Percentiles rank a stretch among this genome's conserved stretches.
These are phyloP conservation scores for Philonicus albiceps DNA, from an alignment of 2,888 invertebrate species.

Conservation along the genomic window DNA sequence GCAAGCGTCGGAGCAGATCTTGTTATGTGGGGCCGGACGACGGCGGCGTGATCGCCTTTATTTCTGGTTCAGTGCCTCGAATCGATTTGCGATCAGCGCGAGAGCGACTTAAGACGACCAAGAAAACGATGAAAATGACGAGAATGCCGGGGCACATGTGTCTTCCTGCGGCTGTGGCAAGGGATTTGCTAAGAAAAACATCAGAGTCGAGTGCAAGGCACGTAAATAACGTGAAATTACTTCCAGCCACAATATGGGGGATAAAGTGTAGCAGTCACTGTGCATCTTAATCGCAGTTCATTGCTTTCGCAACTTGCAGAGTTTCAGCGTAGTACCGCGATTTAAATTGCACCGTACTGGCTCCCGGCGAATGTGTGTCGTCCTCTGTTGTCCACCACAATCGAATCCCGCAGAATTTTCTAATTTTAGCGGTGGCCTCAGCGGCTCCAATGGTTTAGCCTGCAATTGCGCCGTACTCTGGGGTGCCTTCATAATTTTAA, in stretches of 20 bases:
- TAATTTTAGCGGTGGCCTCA: constrained; percentile 33
- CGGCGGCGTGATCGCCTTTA: constrained; percentile 40
- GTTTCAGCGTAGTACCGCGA: not conserved
- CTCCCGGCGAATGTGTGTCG: not conserved
- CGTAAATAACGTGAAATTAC: constrained; percentile 44
- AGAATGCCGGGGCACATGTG: constrained; percentile 18
- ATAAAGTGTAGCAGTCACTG: constrained; percentile 43
- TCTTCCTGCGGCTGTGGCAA: constrained; percentile 3
- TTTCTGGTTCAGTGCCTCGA: constrained; percentile 41
- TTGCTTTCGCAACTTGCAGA: constrained; percentile 32
- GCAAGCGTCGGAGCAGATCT: not conserved
- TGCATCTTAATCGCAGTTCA: constrained; percentile 41
- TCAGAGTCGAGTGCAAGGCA: constrained; percentile 32
- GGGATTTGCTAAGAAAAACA: constrained; percentile 41
- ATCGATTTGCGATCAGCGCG: constrained; percentile 37
- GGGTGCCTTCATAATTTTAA: constrained; percentile 3
- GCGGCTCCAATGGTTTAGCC: not conserved
- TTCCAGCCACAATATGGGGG: constrained; percentile 42
- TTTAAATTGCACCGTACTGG: not conserved
- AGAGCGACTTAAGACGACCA: not conserved
- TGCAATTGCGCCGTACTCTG: not conserved
- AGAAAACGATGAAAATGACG: not conserved
- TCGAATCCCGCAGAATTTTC: constrained; percentile 5
- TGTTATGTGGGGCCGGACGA: constrained; percentile 20
- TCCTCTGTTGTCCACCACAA: constrained; percentile 18